phyloP scores from a whole-genome alignment of 1,140 invertebrate species.

The Bombus impatiens region DNA sequence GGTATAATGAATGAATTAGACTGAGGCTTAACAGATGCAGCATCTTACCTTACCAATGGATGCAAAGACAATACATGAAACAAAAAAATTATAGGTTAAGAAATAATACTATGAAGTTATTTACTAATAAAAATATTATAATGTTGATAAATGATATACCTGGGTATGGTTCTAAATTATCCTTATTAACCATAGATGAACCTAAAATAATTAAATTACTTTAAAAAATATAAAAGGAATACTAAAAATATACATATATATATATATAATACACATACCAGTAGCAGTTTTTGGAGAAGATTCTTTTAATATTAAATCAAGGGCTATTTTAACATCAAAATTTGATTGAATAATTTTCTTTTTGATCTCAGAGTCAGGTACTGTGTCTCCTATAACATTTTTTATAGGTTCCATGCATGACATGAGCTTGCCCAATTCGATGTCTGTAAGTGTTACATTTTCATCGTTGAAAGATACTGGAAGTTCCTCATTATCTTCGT shows the following conservation, averaged over 20 bases:
- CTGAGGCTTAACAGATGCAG: slow-evolving; percentile 54
- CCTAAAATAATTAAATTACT: slow-evolving; percentile 51
- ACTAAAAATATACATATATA: neutral
- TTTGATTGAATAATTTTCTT: slow-evolving; percentile 86
- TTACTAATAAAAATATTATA: slow-evolving; percentile 7
- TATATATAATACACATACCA: slow-evolving; percentile 25
- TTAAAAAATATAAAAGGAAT: neutral
- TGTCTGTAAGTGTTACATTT: slow-evolving; percentile 84
- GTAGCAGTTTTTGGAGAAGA: slow-evolving; percentile 58
- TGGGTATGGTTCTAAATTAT: slow-evolving; percentile 61
- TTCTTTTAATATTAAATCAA: slow-evolving; percentile 88
- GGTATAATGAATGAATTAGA: slow-evolving; percentile 64
- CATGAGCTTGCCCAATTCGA: slow-evolving; percentile 88
- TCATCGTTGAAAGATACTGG: slow-evolving; percentile 77
- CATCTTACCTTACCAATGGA: slow-evolving; percentile 84
- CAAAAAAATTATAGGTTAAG: slow-evolving; percentile 70
- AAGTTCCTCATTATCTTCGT: slow-evolving; percentile 82
- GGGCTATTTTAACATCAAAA: slow-evolving; percentile 88
- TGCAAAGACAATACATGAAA: slow-evolving; percentile 79
- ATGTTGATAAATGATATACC: slow-evolving; percentile 65
- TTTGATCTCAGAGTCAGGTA: slow-evolving; percentile 87
- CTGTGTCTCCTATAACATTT: slow-evolving; percentile 90
- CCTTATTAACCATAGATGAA: slow-evolving; percentile 35
- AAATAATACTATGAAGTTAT: slow-evolving; percentile 33
- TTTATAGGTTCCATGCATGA: slow-evolving; percentile 93